phyloP scores from a whole-genome alignment of 2,113 vertebrate genomes.

The Neomonachus schauinslandi region DNA sequence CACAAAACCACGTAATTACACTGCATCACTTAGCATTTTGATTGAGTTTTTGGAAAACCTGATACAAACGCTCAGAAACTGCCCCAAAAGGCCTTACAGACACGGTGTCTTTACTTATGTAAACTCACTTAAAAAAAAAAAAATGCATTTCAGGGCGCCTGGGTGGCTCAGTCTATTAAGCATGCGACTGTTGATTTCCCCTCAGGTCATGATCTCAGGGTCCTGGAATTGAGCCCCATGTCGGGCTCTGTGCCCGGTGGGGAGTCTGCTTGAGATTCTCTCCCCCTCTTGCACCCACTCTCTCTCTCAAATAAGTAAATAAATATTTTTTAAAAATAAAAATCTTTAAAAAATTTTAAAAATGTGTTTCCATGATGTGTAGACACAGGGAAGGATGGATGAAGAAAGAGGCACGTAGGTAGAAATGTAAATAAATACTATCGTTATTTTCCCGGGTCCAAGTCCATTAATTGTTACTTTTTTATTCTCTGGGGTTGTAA shows the following conservation, averaged over 20 bases:
- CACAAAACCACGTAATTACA: constrained; percentile 33
- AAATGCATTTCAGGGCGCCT: background rate
- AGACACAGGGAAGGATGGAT: background rate
- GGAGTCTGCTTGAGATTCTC: background rate
- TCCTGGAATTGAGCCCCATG: background rate
- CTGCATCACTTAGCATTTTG: constrained; percentile 64
- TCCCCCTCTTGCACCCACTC: background rate
- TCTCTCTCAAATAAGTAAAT: background rate
- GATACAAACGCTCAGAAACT: background rate
- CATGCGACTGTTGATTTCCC: background rate
- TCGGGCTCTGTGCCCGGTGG: background rate
- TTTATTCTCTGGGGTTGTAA: background rate
- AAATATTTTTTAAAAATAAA: background rate
- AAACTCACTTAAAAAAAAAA: background rate
- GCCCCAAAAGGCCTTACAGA: background rate
- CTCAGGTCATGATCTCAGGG: background rate
- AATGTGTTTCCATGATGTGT: background rate
- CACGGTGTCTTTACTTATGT: background rate
- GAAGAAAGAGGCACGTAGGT: background rate
- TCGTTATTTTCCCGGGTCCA: background rate
- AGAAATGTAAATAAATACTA: background rate
- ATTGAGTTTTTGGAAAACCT: constrained; percentile 36
- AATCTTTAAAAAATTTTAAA: background rate
- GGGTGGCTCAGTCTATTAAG: background rate
- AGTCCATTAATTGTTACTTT: background rate